Evolutionary conservation across 1,140 invertebrate species (phyloP).

Genomic region (Camponotus vicinus): DNA sequence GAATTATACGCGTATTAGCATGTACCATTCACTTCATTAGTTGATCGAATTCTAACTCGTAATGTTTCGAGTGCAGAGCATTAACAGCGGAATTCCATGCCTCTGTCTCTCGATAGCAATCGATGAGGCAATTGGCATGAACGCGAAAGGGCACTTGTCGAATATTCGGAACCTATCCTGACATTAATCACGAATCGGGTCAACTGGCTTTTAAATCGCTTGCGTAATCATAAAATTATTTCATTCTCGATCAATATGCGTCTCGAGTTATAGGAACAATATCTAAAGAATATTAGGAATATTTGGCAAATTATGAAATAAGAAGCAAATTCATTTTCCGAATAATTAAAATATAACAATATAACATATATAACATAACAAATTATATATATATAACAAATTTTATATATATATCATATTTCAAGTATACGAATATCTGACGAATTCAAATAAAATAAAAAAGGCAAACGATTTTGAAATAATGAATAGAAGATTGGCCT

Average conservation of each 20-base stretch:
- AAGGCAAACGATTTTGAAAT: background rate
- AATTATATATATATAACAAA: too few relatives aligned
- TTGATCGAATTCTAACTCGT: slow-evolving; percentile 38
- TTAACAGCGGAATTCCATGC: slow-evolving; percentile 39
- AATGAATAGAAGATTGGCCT: background rate
- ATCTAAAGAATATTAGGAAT: background rate
- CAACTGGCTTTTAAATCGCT: slow-evolving; percentile 37
- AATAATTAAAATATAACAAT: too few relatives aligned
- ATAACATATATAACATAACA: too few relatives aligned
- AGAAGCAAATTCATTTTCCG: background rate
- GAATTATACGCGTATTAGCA: slow-evolving; percentile 39
- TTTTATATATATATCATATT: background rate
- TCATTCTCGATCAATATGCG: background rate
- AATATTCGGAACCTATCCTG: slow-evolving; percentile 60
- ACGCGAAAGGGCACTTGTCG: slow-evolving; percentile 69
- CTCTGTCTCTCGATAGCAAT: slow-evolving; percentile 70
- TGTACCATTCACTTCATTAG: slow-evolving; percentile 44
- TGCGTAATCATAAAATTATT: slow-evolving; percentile 22
- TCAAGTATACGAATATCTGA: background rate
- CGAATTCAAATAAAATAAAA: background rate
- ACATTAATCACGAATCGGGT: slow-evolving; percentile 60
- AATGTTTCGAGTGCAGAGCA: slow-evolving; percentile 22
- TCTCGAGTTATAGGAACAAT: background rate
- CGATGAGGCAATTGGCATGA: slow-evolving; percentile 72
- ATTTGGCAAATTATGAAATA: background rate